Evolutionary conservation across 2,797 vertebrate genomes (phyloP).

Genomic region (Spea hammondii): DNA sequence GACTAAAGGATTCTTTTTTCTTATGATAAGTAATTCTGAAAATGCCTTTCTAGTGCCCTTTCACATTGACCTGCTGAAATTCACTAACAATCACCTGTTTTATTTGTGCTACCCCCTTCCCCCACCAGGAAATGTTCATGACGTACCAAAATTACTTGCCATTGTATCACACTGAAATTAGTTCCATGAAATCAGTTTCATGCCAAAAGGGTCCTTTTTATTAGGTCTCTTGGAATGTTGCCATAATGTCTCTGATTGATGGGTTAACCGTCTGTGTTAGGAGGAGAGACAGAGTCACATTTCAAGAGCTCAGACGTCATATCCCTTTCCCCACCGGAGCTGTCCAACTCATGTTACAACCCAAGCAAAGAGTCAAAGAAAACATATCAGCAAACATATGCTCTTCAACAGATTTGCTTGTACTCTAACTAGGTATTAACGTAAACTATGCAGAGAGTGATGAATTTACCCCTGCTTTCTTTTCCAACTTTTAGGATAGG

Average conservation of each 20-base stretch:
- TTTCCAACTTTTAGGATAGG: slow-evolving; percentile 12
- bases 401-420: slow-evolving; percentile 14
- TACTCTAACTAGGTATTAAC: slow-evolving; percentile 18
- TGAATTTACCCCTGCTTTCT: slow-evolving; percentile 15
- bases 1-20: not conserved
- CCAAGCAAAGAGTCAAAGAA: slow-evolving; percentile 41
- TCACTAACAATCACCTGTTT: slow-evolving; percentile 14
- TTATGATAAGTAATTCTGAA: not conserved
- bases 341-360: slow-evolving; percentile 48
- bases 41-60: not conserved
- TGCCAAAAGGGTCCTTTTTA: slow-evolving; percentile 37
- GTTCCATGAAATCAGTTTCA: slow-evolving; percentile 42
- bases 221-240: slow-evolving; percentile 36
- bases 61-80: not conserved
- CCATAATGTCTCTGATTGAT: slow-evolving; percentile 46
- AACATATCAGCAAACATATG: slow-evolving; percentile 47
- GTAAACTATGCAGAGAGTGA: not conserved
- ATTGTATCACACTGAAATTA: slow-evolving; percentile 29
- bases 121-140: not conserved
- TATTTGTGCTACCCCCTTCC: not conserved
- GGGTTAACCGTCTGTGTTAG: slow-evolving; percentile 48
- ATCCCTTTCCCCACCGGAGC: slow-evolving; percentile 51
- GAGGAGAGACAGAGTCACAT: slow-evolving; percentile 48
- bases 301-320: slow-evolving; percentile 51
- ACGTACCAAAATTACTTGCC: slow-evolving; percentile 31